These are phyloP conservation scores for Rhogogaster chlorosoma DNA, from an alignment of 2,888 invertebrate species.

Conservation along the genomic window DNA sequence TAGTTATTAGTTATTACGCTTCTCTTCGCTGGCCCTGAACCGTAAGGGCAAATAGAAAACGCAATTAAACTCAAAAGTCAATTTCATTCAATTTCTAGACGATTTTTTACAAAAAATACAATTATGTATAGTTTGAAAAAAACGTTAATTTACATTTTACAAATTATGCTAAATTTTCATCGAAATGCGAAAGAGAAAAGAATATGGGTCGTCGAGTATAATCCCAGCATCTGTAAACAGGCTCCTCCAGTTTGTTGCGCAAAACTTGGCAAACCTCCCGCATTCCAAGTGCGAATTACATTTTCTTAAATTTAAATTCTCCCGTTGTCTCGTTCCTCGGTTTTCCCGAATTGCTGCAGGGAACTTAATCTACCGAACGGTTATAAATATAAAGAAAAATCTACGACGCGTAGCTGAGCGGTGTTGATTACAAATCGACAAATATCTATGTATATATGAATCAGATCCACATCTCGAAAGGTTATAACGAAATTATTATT, in stretches of 20 bases:
- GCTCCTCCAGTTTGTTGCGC: background rate
- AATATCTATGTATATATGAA: too few relatives aligned
- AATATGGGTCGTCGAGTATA: too few relatives aligned
- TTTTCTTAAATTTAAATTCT: conserved; percentile 6
- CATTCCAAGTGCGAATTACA: conserved; percentile 16
- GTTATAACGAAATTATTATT: too few relatives aligned
- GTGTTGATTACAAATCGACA: background rate
- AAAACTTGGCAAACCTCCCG: conserved; percentile 26
- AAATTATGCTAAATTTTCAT: too few relatives aligned
- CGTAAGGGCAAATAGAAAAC: background rate
- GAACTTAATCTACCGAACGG: background rate
- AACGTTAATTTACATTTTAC: too few relatives aligned
- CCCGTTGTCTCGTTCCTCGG: background rate
- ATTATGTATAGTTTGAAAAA: too few relatives aligned
- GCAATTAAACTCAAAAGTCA: too few relatives aligned
- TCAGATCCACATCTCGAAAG: too few relatives aligned
- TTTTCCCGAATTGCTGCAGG: background rate
- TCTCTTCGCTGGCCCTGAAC: background rate
- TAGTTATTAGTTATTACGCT: conserved; percentile 15
- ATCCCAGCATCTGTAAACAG: too few relatives aligned
- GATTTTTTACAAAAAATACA: too few relatives aligned
- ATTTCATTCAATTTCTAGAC: too few relatives aligned
- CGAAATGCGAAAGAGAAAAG: too few relatives aligned
- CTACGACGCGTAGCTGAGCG: background rate
- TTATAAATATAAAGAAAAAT: background rate